These are phyloP conservation scores for Musca domestica DNA, from an alignment of 1,140 invertebrate species.

Conservation along the genomic window DNA sequence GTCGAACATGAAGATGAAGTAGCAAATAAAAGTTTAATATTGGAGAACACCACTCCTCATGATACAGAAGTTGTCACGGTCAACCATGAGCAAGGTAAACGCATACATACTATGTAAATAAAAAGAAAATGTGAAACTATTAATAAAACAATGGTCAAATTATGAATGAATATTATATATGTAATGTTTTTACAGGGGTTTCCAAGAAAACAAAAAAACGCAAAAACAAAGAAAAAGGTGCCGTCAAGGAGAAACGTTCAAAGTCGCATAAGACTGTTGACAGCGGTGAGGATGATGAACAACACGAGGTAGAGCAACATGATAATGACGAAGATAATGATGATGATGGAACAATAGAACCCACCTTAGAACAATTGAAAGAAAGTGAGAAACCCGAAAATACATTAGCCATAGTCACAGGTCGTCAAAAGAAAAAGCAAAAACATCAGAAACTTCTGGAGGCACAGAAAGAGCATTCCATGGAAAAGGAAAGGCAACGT, in stretches of 20 bases:
- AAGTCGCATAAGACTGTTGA: constrained; percentile 21
- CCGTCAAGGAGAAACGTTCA: constrained; percentile 30
- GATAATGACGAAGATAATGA: constrained; percentile 28
- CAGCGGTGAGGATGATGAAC: constrained; percentile 17
- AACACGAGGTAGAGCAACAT: neutral
- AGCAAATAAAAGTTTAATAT: constrained; percentile 43
- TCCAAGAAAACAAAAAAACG: constrained; percentile 34
- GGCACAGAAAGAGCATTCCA: constrained; percentile 35
- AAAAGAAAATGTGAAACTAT: neutral
- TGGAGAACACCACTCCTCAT: constrained; percentile 30
- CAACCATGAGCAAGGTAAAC: neutral
- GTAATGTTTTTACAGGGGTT: neutral
- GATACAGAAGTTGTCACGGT: neutral
- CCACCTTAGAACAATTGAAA: constrained; percentile 37
- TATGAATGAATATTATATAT: neutral
- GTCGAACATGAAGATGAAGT: constrained; percentile 40
- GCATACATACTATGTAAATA: neutral
- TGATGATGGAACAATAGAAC: constrained; percentile 16
- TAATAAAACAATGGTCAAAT: neutral
- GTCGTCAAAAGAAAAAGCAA: constrained; percentile 48
- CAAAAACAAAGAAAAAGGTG: constrained; percentile 26
- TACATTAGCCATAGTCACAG: constrained; percentile 39
- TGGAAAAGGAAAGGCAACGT: constrained; percentile 39
- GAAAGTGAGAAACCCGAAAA: constrained; percentile 48
- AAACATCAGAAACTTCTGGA: constrained; percentile 45